phyloP scores from a whole-genome alignment of 2,888 invertebrate genomes.

The Drosophila infuscata region DNA sequence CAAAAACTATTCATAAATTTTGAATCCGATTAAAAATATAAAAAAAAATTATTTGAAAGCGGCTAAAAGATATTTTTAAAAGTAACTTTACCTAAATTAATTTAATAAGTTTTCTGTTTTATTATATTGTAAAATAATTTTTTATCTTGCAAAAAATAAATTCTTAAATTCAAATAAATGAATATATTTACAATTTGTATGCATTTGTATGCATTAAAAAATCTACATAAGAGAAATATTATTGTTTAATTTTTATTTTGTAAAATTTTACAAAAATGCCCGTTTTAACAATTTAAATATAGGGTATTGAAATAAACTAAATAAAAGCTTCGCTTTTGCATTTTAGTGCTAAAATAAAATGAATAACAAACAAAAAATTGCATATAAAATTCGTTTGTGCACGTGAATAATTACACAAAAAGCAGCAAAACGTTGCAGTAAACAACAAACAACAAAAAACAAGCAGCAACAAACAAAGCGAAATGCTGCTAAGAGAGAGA shows the following conservation, averaged over 20 bases:
- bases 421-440: slow-evolving; percentile 48
- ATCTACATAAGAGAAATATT: not conserved
- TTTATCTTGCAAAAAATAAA: not conserved
- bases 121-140: not conserved
- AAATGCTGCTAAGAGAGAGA: slow-evolving; percentile 25
- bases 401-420: slow-evolving; percentile 75
- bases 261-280: not conserved
- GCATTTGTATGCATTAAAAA: not conserved
- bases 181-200: no score
- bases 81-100: not conserved
- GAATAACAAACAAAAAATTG: slow-evolving; percentile 35
- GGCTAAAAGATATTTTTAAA: not conserved
- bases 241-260: not conserved
- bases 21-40: accelerated
- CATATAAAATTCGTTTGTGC: slow-evolving; percentile 58
- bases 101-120: not conserved
- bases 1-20: not conserved
- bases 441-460: slow-evolving; percentile 31
- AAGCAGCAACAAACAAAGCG: slow-evolving; percentile 33
- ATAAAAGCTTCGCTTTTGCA: slow-evolving; percentile 27
- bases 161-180: not conserved
- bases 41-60: not conserved
- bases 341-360: slow-evolving; percentile 38
- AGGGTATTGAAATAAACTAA: slow-evolving; percentile 37
- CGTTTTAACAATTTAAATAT: not conserved